phyloP scores from a whole-genome alignment of 2,113 vertebrate genomes.

The Lagenorhynchus albirostris region DNA sequence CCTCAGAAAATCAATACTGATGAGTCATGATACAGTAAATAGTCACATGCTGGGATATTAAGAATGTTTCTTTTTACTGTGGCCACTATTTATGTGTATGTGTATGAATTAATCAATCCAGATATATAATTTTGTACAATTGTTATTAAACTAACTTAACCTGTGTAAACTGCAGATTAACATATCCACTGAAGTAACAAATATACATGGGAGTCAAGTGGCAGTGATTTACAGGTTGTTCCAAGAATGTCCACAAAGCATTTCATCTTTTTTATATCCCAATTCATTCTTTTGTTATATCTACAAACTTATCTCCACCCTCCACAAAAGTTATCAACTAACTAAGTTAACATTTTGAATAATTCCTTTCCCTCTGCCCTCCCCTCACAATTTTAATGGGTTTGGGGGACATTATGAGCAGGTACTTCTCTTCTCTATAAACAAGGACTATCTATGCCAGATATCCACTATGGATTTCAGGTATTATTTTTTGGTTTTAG shows the following conservation, averaged over 20 bases:
- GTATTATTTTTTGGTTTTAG: background rate
- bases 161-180: conserved; percentile 32
- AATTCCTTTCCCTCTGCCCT: background rate
- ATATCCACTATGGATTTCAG: background rate
- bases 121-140: conserved; percentile 3
- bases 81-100: background rate
- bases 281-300: background rate
- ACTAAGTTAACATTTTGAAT: background rate
- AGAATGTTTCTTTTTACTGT: background rate
- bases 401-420: background rate
- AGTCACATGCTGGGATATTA: background rate
- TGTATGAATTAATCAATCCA: conserved; percentile 46
- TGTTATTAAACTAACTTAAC: conserved; percentile 49
- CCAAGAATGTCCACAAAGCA: background rate
- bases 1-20: conserved; percentile 32
- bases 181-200: conserved; percentile 12
- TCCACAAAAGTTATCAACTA: background rate
- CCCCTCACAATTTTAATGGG: background rate
- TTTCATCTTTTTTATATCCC: background rate
- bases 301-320: background rate
- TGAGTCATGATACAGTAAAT: conserved; percentile 50
- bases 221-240: background rate
- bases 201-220: conserved; percentile 4
- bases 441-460: background rate
- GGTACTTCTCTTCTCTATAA: background rate